These are phyloP conservation scores for Heliconius cydno DNA, from an alignment of 2,888 invertebrate species.

Conservation along the genomic window DNA sequence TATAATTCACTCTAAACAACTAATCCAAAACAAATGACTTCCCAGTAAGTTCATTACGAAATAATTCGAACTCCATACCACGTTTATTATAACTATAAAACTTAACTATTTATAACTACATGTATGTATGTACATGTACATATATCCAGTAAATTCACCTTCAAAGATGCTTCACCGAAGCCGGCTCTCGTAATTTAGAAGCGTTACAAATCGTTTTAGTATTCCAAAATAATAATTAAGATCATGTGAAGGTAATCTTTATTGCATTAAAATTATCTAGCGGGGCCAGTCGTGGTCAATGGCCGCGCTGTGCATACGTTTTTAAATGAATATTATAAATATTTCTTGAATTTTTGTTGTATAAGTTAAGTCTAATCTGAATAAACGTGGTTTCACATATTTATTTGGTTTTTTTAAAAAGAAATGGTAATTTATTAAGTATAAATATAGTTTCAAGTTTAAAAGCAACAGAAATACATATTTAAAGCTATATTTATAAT, in stretches of 20 bases:
- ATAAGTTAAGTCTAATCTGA: too few relatives aligned
- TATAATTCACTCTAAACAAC: background rate
- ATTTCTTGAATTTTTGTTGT: background rate
- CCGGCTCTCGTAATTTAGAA: conserved; percentile 48
- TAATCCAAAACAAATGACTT: background rate
- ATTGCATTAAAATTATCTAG: conserved; percentile 55
- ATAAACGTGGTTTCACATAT: background rate
- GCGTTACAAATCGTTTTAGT: conserved; percentile 53
- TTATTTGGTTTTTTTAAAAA: background rate
- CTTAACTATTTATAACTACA: background rate
- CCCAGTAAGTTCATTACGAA: conserved; percentile 8
- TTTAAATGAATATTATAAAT: background rate
- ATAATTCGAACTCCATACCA: conserved; percentile 41
- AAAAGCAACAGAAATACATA: too few relatives aligned
- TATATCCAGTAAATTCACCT: conserved; percentile 12
- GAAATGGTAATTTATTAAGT: background rate
- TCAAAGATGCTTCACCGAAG: conserved; percentile 49
- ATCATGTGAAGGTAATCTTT: conserved; percentile 64
- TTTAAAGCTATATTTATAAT: too few relatives aligned
- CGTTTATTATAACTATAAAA: conserved; percentile 25
- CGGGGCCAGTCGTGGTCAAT: conserved; percentile 41
- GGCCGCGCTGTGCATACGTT: conserved; percentile 31
- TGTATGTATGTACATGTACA: background rate
- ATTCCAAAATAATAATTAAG: conserved; percentile 69
- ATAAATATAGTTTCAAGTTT: background rate